phyloP scores from a whole-genome alignment of 2,797 vertebrate species.

The Girardinus metallicus region DNA sequence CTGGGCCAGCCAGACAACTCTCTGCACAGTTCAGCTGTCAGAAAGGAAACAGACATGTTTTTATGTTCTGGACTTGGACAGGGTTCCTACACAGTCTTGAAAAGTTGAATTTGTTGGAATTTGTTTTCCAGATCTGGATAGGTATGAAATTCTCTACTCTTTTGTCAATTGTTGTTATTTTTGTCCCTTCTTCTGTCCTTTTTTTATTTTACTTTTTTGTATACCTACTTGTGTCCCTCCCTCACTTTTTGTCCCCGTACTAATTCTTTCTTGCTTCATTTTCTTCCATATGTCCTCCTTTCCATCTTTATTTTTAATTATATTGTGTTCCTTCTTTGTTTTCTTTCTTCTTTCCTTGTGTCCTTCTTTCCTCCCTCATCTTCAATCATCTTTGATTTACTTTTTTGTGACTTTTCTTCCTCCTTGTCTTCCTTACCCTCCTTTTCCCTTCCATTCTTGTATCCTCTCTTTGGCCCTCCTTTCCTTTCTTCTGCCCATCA shows the following conservation, averaged over 20 bases:
- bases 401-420: not conserved
- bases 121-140: not conserved
- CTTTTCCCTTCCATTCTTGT: not conserved
- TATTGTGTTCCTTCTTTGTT: not conserved
- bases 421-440: not conserved
- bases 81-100: not conserved
- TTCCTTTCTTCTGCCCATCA: not conserved
- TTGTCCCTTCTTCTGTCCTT: not conserved
- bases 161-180: not conserved
- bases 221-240: not conserved
- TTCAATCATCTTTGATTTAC: not conserved
- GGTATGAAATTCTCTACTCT: not conserved
- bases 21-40: constrained; percentile 82
- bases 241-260: not conserved
- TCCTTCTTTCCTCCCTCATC: not conserved
- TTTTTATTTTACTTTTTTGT: not conserved
- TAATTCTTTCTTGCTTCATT: not conserved
- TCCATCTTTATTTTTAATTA: not conserved
- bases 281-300: not conserved
- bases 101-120: not conserved
- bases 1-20: constrained; percentile 83
- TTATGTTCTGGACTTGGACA: not conserved
- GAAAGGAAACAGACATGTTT: constrained; percentile 3
- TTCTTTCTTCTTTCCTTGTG: not conserved
- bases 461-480: not conserved